phyloP scores from a whole-genome alignment of 1,140 invertebrate species.

The Pseudomyrmex sp. region DNA sequence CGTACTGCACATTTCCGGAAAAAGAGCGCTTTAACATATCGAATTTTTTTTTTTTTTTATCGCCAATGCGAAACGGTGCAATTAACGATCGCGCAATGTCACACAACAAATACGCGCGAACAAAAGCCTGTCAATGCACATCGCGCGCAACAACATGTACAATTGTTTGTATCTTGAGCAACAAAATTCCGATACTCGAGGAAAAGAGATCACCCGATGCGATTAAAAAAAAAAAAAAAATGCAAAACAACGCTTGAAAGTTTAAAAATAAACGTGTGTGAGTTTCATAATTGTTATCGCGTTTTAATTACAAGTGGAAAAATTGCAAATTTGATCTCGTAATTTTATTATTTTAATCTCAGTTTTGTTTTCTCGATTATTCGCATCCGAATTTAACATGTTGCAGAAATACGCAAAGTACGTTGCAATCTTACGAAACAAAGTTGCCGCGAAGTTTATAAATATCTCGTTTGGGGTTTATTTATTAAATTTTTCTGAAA shows the following conservation, averaged over 20 bases:
- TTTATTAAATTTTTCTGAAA: conserved; percentile 8
- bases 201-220: not conserved
- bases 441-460: not conserved
- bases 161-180: not conserved
- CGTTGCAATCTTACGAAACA: not conserved
- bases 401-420: not conserved
- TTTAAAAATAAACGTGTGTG: too few species aligned
- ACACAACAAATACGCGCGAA: not conserved
- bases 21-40: too few species aligned
- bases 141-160: not conserved
- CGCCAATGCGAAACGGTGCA: not conserved
- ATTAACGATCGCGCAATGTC: not conserved
- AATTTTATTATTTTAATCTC: not conserved
- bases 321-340: too few species aligned
- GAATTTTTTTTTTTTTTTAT: not conserved
- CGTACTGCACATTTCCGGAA: not conserved
- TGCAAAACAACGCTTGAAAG: not conserved
- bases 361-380: not conserved
- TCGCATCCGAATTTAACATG: not conserved
- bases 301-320: too few species aligned
- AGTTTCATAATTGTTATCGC: too few species aligned
- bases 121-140: not conserved
- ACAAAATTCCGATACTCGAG: not conserved
- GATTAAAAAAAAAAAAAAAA: too few species aligned
- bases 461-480: not conserved